These are phyloP conservation scores for Heliconius hortense DNA, from an alignment of 2,888 invertebrate species.

Conservation along the genomic window DNA sequence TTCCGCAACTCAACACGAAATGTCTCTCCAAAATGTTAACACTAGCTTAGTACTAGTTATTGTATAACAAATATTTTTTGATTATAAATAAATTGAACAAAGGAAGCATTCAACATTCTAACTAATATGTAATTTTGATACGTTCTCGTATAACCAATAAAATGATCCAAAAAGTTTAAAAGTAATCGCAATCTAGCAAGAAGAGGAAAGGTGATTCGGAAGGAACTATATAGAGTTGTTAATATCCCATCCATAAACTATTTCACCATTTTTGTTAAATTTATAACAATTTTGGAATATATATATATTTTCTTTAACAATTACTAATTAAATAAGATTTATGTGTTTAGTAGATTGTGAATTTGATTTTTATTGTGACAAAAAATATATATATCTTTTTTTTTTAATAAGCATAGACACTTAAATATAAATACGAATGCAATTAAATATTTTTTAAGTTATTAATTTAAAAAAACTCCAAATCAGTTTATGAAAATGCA, in stretches of 20 bases:
- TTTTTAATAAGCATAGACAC: too few relatives aligned
- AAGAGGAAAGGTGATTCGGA: conserved; percentile 31
- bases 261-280: neutral
- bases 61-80: conserved; percentile 10
- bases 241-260: neutral
- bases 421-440: too few relatives aligned
- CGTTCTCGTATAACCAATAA: conserved; percentile 26
- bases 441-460: too few relatives aligned
- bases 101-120: conserved; percentile 19
- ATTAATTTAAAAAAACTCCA: too few relatives aligned
- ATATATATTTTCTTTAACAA: too few relatives aligned
- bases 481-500: too few relatives aligned
- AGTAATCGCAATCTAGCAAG: conserved; percentile 30
- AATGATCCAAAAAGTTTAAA: conserved; percentile 34
- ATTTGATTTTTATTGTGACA: too few relatives aligned
- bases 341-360: too few relatives aligned
- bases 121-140: conserved; percentile 27
- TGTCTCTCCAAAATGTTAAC: neutral
- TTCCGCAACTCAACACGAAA: neutral
- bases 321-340: too few relatives aligned
- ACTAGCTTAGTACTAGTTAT: neutral
- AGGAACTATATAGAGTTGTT: conserved; percentile 28
- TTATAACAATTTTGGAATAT: neutral
- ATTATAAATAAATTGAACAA: conserved; percentile 13
- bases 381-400: too few relatives aligned